These are phyloP conservation scores for Semaprochilodus insignis DNA, from an alignment of 2,797 vertebrate species.

Conservation along the genomic window DNA sequence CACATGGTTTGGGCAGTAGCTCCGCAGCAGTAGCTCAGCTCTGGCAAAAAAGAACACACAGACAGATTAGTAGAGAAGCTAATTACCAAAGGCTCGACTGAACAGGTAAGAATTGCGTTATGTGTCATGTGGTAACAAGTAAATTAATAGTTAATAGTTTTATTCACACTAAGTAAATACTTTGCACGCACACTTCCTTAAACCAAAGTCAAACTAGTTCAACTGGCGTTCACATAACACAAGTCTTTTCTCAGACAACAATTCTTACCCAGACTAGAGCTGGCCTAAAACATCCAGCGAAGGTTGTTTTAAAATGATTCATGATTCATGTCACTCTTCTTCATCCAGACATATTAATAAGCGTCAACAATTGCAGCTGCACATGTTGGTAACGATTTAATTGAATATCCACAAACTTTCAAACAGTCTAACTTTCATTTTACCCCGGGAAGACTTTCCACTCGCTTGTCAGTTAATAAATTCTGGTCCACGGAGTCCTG, in stretches of 20 bases:
- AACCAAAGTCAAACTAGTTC: too few species aligned
- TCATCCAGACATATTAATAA: slow-evolving; percentile 19
- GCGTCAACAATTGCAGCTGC: neutral
- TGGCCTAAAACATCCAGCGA: neutral
- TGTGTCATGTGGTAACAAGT: too few species aligned
- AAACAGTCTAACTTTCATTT: slow-evolving; percentile 57
- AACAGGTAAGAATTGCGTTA: too few species aligned
- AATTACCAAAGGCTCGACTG: too few species aligned
- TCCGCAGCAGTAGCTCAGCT: too few species aligned
- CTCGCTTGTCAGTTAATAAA: slow-evolving; percentile 69
- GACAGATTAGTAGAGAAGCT: too few species aligned
- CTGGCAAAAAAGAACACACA: too few species aligned
- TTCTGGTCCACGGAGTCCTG: slow-evolving; percentile 60
- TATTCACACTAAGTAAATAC: too few species aligned
- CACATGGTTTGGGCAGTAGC: too few species aligned
- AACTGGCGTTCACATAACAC: neutral
- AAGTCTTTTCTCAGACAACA: neutral
- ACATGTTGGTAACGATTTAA: slow-evolving; percentile 14
- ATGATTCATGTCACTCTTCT: neutral
- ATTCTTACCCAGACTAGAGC: neutral
- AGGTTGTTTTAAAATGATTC: neutral
- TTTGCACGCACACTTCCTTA: too few species aligned
- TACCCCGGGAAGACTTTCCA: slow-evolving; percentile 56
- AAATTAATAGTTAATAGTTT: too few species aligned
- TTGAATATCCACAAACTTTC: slow-evolving; percentile 24